Evolutionary conservation across 2,113 vertebrate species (phyloP).

Genomic region (Phrynosoma platyrhinos): DNA sequence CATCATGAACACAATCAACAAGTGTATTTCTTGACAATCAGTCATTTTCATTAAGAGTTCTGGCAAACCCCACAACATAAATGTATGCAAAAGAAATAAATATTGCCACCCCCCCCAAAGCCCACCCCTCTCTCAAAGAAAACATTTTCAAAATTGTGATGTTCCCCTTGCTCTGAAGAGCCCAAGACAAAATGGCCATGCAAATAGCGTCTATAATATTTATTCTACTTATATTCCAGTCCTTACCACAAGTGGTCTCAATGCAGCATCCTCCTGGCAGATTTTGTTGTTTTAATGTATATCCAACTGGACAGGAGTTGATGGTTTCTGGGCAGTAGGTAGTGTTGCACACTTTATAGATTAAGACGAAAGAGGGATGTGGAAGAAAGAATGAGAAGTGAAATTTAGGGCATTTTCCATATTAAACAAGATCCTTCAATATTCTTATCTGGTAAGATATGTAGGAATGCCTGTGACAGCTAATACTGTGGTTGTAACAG

Average conservation of each 20-base stretch:
- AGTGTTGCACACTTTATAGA: slow-evolving; percentile 73
- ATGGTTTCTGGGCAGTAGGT: slow-evolving; percentile 60
- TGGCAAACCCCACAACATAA: not conserved
- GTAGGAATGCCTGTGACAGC: no score
- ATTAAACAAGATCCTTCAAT: not conserved
- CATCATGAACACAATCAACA: not conserved
- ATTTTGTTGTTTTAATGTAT: slow-evolving; percentile 23
- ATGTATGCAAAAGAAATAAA: not conserved
- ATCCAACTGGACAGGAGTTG: slow-evolving; percentile 66
- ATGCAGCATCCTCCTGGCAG: slow-evolving; percentile 72
- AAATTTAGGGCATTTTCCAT: not conserved
- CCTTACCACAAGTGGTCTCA: slow-evolving; percentile 74
- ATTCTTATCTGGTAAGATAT: no score
- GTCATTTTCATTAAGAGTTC: not conserved
- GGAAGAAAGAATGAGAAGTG: not conserved
- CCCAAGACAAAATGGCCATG: not conserved
- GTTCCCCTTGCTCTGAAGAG: not conserved
- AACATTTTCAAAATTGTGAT: not conserved
- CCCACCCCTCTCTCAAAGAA: not conserved
- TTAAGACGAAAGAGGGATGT: not conserved
- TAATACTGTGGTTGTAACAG: not conserved
- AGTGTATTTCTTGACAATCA: not conserved
- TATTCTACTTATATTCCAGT: not conserved
- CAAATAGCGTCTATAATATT: not conserved
- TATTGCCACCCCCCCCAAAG: not conserved